Conservation (phyloP, 2,888 invertebrate genomes). For the Cinara cedri region DNA sequence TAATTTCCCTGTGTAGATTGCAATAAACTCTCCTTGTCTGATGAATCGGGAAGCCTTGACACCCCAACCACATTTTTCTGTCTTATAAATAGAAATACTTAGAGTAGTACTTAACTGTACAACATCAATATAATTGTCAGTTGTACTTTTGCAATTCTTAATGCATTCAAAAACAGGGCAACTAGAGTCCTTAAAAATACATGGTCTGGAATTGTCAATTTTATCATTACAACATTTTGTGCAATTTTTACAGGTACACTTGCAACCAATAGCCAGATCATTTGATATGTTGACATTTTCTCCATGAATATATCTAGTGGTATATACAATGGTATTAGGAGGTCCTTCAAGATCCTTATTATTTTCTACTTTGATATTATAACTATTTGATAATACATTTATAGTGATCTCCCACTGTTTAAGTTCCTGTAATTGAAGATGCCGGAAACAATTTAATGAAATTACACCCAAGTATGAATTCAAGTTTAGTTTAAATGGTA, state of each 20-base stretch:
- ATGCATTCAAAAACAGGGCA: conserved; percentile 94
- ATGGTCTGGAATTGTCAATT: conserved; percentile 69
- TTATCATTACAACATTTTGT: conserved; percentile 72
- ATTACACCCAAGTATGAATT: neutral
- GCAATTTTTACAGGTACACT: conserved; percentile 67
- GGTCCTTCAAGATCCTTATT: conserved; percentile 80
- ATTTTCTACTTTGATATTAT: conserved; percentile 79
- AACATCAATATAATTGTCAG: conserved; percentile 80
- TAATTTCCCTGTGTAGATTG: conserved; percentile 93
- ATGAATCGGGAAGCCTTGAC: conserved; percentile 79
- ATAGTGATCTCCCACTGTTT: conserved; percentile 77
- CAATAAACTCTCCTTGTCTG: conserved; percentile 82
- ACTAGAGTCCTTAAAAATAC: conserved; percentile 75
- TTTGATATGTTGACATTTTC: conserved; percentile 75
- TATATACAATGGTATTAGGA: conserved; percentile 81
- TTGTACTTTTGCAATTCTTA: conserved; percentile 79
- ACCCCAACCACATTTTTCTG: conserved; percentile 74
- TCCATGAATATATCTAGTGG: conserved; percentile 76
- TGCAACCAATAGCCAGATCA: conserved; percentile 77
- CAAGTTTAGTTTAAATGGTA: neutral
- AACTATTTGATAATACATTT: conserved; percentile 72
- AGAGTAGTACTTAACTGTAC: conserved; percentile 83
- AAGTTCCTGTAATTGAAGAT: conserved; percentile 70
- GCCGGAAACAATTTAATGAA: conserved; percentile 62
- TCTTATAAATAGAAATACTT: conserved; percentile 83